Percentiles rank a stretch among this genome's conserved stretches.
These are phyloP conservation scores for Notolabrus celidotus DNA, from an alignment of 2,797 vertebrate species.

Conservation along the genomic window DNA sequence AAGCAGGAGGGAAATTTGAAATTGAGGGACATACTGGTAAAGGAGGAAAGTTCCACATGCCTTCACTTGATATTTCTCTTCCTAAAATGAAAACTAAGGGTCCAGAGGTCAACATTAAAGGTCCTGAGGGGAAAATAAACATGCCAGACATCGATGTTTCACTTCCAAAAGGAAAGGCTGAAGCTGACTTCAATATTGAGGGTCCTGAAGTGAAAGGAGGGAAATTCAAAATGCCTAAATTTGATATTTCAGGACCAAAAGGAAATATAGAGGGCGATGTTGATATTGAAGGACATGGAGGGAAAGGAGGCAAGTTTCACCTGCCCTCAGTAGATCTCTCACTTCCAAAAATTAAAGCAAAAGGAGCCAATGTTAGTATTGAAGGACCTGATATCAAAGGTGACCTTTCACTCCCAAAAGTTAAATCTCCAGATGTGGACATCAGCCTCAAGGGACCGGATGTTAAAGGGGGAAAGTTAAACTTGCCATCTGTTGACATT, in stretches of 20 bases:
- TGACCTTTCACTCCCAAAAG: not conserved
- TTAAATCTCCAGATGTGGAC: constrained; percentile 29
- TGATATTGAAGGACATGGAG: constrained; percentile 44
- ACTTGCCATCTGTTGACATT: constrained; percentile 28
- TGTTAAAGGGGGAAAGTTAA: not conserved
- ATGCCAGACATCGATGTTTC: constrained; percentile 60
- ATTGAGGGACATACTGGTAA: constrained; percentile 51
- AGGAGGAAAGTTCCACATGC: constrained; percentile 63
- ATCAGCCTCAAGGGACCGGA: constrained; percentile 34
- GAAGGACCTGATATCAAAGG: constrained; percentile 38
- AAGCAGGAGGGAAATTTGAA: constrained; percentile 33
- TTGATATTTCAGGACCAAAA: constrained; percentile 66
- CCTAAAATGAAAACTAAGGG: constrained; percentile 61
- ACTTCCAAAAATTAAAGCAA: constrained; percentile 31
- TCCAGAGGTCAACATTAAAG: constrained; percentile 15
- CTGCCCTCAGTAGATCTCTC: constrained; percentile 53
- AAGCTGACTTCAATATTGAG: constrained; percentile 44
- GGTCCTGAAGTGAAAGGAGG: constrained; percentile 36
- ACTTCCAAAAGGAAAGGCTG: constrained; percentile 50
- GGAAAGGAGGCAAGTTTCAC: constrained; percentile 36
- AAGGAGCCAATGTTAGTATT: constrained; percentile 21
- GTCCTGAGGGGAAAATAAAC: no score
- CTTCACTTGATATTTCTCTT: constrained; percentile 58
- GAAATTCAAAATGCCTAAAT: constrained; percentile 47
- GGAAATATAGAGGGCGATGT: constrained; percentile 42